Evolutionary conservation across 2,888 invertebrate genomes (phyloP), one percentile per base, ranked within the genome.

Genomic region (Microplitis deprimator): DNA sequence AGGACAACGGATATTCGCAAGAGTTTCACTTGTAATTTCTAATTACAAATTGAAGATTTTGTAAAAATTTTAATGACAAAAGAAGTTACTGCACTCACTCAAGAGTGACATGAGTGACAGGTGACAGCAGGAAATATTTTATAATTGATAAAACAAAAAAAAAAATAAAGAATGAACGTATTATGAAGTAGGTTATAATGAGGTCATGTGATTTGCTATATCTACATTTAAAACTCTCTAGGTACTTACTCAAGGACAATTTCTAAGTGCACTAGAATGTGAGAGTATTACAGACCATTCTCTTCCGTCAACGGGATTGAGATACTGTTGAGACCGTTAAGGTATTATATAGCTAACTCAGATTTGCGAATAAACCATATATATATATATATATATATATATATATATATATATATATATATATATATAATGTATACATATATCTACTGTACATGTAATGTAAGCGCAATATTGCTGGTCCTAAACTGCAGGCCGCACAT

Each of bases 241-340:
- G 50, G 62, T 62, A 20, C 62, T 62, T 62, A 62, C 62, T 62
- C 20, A 16, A 62, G 20, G 62, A 62, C 62, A 62, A 62, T 62
- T 62, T 62, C 62, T 62, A 62, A 16, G 20, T 17, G 20, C 16
- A 20, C 20, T 62, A 16, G 62, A 62, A 62, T 62, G 62, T 62
- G 16, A 62, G 62, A 50, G 50, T 50, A 50, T 50, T 50, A 50
- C 50, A 50, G 50, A 13, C 50, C 13, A 5, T 50, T 50, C 50
- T 50, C 50, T 50, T 50, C 50, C 50, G 50, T 50, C 50, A 50
- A 50, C 50, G 50, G 50, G 50, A 8, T 50, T 50, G 50, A 50
- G 50, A 50, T 50, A 50, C 50, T 50, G 13, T 13, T 2, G 50
- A 50, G 50, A 50, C 50, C 50, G 50, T 50, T 50, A 50, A 50